phyloP scores from a whole-genome alignment of 2,113 vertebrate species.

The Lipophrys pholis region DNA sequence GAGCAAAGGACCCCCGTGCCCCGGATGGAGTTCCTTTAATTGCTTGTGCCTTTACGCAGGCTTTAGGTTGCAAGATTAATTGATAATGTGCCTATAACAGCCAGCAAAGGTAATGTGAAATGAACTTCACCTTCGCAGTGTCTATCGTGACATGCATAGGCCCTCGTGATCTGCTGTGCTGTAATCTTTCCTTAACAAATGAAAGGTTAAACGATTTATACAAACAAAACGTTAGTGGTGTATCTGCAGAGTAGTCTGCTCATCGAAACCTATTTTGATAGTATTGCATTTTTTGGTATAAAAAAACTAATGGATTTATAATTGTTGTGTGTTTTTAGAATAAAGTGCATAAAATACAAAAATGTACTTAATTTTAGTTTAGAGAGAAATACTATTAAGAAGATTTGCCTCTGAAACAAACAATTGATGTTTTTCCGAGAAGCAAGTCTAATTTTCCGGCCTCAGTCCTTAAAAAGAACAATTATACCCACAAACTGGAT shows the following conservation, averaged over 20 bases:
- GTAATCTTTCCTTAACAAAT: not conserved
- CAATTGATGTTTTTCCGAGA: no score
- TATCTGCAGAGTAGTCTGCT: not conserved
- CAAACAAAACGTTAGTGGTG: not conserved
- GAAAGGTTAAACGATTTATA: not conserved
- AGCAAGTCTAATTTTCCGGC: no score
- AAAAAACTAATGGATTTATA: not conserved
- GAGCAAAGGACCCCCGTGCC: slow-evolving; percentile 69
- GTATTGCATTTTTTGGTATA: no score
- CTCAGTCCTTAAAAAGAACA: no score
- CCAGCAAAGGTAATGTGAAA: slow-evolving; percentile 15
- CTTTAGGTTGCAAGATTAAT: slow-evolving; percentile 51
- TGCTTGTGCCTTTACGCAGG: slow-evolving; percentile 65
- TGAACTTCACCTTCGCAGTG: slow-evolving; percentile 43
- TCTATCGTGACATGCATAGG: not conserved
- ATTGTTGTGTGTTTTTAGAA: not conserved
- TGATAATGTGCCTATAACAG: slow-evolving; percentile 32
- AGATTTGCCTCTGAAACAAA: no score
- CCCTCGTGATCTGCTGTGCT: not conserved
- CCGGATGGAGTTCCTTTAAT: slow-evolving; percentile 78
- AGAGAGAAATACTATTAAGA: no score
- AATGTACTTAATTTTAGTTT: no score
- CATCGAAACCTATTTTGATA: not conserved
- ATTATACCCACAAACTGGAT: no score
- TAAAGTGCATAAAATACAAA: no score